Evolutionary conservation across 1,140 invertebrate species (phyloP).

Genomic region (Sinonovacula constricta): DNA sequence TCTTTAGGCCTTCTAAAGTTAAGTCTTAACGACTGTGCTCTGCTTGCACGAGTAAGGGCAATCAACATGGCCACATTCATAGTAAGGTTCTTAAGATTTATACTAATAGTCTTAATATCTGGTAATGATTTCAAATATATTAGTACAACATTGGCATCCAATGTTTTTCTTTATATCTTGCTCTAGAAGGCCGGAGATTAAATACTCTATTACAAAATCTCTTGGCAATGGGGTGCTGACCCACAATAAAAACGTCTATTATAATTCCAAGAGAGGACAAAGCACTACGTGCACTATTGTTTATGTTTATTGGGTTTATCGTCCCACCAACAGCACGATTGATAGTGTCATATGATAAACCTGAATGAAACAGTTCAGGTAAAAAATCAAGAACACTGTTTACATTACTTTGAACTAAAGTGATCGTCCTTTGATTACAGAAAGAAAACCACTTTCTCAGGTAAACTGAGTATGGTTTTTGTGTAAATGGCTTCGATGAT

Average conservation of each 20-base stretch:
- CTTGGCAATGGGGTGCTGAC: conserved; percentile 29
- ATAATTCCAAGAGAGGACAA: conserved; percentile 26
- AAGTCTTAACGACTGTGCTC: conserved; percentile 19
- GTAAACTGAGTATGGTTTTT: conserved; percentile 48
- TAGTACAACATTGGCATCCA: conserved; percentile 40
- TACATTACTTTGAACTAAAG: conserved; percentile 34
- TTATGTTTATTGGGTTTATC: too few relatives aligned
- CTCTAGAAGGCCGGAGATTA: conserved; percentile 32
- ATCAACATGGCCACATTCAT: conserved; percentile 18
- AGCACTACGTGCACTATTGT: conserved; percentile 47
- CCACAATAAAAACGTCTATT: conserved; percentile 13
- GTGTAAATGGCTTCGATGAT: conserved; percentile 36
- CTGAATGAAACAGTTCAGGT: conserved; percentile 35
- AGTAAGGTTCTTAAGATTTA: conserved; percentile 34
- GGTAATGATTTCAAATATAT: conserved; percentile 13
- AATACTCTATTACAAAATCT: conserved; percentile 44
- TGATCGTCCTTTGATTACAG: conserved; percentile 34
- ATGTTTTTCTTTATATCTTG: conserved; percentile 45
- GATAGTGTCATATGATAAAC: conserved; percentile 38
- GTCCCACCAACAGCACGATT: too few relatives aligned
- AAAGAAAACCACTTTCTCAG: conserved; percentile 49
- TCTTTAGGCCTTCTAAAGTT: conserved; percentile 8
- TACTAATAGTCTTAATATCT: background rate
- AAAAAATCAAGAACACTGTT: conserved; percentile 45
- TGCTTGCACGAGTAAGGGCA: conserved; percentile 9